Conservation (phyloP, 2,113 vertebrate species). For the Corythoichthys intestinalis region DNA sequence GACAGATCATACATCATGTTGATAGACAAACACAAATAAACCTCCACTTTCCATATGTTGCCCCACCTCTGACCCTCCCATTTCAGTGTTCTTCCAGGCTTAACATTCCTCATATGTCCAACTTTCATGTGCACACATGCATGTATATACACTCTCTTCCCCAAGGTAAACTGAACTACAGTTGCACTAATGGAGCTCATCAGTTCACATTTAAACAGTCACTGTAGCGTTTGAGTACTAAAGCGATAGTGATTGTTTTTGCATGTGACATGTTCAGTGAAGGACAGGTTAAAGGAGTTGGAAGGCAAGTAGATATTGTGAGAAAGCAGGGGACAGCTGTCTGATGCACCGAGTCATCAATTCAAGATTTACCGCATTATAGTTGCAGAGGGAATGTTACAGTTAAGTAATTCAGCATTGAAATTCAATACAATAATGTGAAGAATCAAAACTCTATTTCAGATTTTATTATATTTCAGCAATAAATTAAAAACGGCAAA, state of each 20-base stretch:
- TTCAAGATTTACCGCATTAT: conserved; percentile 6
- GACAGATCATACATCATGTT: background rate
- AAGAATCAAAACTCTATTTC: background rate
- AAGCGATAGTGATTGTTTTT: conserved; percentile 24
- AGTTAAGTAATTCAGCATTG: background rate
- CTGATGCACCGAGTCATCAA: conserved; percentile 2
- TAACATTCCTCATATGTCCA: conserved; percentile 15
- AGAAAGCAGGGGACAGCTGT: conserved; percentile 13
- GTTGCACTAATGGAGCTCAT: conserved; percentile 37
- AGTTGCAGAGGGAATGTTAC: background rate
- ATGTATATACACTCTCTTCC: conserved; percentile 25
- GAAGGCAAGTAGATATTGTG: conserved; percentile 3
- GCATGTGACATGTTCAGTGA: conserved; percentile 19
- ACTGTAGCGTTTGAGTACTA: conserved; percentile 3
- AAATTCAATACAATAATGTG: background rate
- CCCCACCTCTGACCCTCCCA: background rate
- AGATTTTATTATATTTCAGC: conserved; percentile 60
- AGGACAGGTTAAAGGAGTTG: conserved; percentile 9
- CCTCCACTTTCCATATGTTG: background rate
- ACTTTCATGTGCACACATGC: conserved; percentile 16
- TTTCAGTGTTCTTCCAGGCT: conserved; percentile 18
- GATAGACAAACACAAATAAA: background rate
- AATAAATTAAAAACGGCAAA: conserved; percentile 74
- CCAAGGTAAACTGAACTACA: conserved; percentile 45
- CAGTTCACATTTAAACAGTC: conserved; percentile 18